Base-by-base conservation (phyloP, 2,797 vertebrate genomes). In the Hephaestus fuliginosus region DNA sequence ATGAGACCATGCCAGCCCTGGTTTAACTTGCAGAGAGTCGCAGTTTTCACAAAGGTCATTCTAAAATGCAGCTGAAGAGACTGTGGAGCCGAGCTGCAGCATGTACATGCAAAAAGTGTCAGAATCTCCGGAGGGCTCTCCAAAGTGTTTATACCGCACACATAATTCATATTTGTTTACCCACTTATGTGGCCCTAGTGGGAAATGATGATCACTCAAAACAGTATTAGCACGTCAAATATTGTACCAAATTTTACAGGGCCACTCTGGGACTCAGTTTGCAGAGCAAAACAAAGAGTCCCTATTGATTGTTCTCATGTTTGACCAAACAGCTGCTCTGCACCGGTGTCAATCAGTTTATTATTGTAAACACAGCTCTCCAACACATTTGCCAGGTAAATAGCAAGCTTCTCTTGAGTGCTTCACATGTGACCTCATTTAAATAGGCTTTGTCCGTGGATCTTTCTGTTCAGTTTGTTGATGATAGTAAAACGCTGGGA, bases 191-290 rank as follows among this genome's bases (percentile, higher is more conserved):
- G 86, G 72, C 78, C 84, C 91, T 78, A 60, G 53, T 88, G 90
- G 91, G 87, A 87, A 87, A 86, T 84, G 88, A 90, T 76, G 83
- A 91, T 93, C 89, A 92, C 91, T 93, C 91, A 91, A 87, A 87
- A 88, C 86, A 86, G 87, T 88, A 91, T 93, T 92, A 90, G 87
- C 91, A 92, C 83, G 73, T 92, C 86, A 94, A 93, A 93, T 90
- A 93, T 88, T 90, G 80, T 88, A 75, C 84, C 77, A 81, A 65
- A 88, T 85, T 89, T 88, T 86, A 64, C 76, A 64, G 69, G 71
- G 72, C 74, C 74, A 76, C 81, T 81, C 53, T 7, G 74, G 80
- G 76, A 76, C 79, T 78, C 55, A 63, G 86, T 87, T 88, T 91
- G 83, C 79, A 57, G 64, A 87, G 76, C 89, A 90, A 93, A 89